A percentile compares a stretch with the other conserved stretches of the same genome.
Conservation (phyloP, 1,140 invertebrate species). For the Drosophila punjabiensis region DNA sequence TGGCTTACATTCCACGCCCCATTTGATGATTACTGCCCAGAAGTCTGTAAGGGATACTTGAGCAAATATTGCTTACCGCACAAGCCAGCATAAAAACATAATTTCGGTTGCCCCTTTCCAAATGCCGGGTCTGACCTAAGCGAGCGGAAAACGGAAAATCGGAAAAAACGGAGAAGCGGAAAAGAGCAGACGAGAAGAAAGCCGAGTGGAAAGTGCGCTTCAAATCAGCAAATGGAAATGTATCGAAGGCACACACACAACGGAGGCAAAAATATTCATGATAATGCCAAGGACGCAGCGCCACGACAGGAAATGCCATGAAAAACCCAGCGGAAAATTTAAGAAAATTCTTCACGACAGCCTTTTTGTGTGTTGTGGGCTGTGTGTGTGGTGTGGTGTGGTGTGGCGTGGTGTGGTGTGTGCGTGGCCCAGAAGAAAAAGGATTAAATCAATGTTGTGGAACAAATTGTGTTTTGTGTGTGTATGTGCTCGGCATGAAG, state of each 20-base stretch:
- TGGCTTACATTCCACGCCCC: conserved; percentile 15
- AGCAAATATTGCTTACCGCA: conserved; percentile 47
- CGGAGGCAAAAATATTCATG: conserved; percentile 51
- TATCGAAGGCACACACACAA: conserved; percentile 44
- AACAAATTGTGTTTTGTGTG: conserved; percentile 58
- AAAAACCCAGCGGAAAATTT: conserved; percentile 59
- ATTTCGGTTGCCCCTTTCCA: conserved; percentile 37
- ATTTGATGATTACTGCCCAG: conserved; percentile 37
- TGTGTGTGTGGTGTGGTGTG: conserved; percentile 18
- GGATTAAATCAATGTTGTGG: conserved; percentile 69
- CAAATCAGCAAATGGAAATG: conserved; percentile 65
- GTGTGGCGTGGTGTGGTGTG: conserved; percentile 21
- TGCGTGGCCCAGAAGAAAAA: conserved; percentile 54
- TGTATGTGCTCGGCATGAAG: conserved; percentile 29
- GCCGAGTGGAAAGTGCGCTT: conserved; percentile 53
- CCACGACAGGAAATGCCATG: conserved; percentile 44
- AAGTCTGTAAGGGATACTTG: conserved; percentile 44
- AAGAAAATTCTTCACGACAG: conserved; percentile 56
- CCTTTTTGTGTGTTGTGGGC: conserved; percentile 23
- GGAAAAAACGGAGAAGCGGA: conserved; percentile 7
- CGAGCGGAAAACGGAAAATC: conserved; percentile 54
- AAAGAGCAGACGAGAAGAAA: conserved; percentile 5
- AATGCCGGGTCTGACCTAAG: conserved; percentile 37
- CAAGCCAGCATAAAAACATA: conserved; percentile 52
- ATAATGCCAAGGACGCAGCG: conserved; percentile 54